These are phyloP conservation scores for Diadema setosum DNA, from an alignment of 35 echinoderm and acorn worm species.

Conservation along the genomic window DNA sequence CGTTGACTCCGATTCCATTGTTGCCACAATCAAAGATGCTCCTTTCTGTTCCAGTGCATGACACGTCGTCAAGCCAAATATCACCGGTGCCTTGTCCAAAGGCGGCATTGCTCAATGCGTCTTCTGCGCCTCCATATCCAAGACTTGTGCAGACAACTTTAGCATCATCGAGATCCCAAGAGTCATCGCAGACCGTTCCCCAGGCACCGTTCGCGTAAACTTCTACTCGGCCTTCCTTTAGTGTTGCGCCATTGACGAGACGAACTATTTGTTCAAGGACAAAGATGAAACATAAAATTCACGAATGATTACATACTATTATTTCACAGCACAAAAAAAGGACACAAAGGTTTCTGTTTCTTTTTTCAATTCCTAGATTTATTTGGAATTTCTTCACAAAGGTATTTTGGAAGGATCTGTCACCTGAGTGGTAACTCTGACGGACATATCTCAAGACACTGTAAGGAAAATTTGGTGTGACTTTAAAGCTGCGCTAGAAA, in stretches of 20 bases:
- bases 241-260: not conserved
- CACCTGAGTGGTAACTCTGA: too few relatives aligned
- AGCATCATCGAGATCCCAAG: slow-evolving; percentile 21
- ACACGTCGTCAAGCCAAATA: slow-evolving; percentile 26
- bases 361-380: too few relatives aligned
- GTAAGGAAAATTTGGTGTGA: too few relatives aligned
- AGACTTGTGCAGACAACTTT: slow-evolving; percentile 25
- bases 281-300: too few relatives aligned
- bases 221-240: slow-evolving; percentile 52
- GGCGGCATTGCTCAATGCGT: not conserved
- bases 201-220: slow-evolving; percentile 4
- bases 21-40: slow-evolving; percentile 17
- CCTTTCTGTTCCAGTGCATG: slow-evolving; percentile 34
- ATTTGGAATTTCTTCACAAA: too few relatives aligned
- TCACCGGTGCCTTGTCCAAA: slow-evolving; percentile 29
- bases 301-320: too few relatives aligned
- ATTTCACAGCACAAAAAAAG: too few relatives aligned
- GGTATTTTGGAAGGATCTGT: too few relatives aligned
- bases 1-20: not conserved
- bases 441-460: too few relatives aligned
- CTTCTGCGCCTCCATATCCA: not conserved
- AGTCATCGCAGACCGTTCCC: slow-evolving; percentile 50
- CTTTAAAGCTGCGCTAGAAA: too few relatives aligned
- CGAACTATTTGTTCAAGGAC: too few relatives aligned
- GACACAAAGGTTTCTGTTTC: too few relatives aligned